Conservation (phyloP, 2,797 vertebrate genomes). For the Apogon hyalosoma region DNA sequence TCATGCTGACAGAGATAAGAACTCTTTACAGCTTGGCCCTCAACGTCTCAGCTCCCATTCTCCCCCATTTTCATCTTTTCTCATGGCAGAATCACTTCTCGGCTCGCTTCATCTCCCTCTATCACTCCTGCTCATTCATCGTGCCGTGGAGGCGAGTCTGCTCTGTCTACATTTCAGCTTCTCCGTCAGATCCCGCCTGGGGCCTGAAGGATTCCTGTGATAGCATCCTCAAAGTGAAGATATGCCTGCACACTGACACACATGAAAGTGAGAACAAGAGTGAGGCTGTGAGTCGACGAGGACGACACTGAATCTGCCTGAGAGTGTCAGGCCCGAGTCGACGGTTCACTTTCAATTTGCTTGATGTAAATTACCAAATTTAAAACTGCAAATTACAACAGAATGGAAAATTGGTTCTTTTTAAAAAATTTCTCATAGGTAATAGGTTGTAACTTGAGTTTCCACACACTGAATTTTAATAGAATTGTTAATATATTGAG, state of each 20-base stretch:
- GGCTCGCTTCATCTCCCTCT: constrained; percentile 59
- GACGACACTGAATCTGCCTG: background rate
- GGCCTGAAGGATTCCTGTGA: constrained; percentile 59
- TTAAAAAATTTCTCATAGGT: too few species aligned
- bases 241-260: constrained; percentile 38
- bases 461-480: constrained; percentile 21
- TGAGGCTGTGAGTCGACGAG: constrained; percentile 13
- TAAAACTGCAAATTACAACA: constrained; percentile 30
- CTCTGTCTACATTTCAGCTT: constrained; percentile 51
- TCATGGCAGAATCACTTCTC: constrained; percentile 45
- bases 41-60: constrained; percentile 40
- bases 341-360: constrained; percentile 28
- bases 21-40: constrained; percentile 8
- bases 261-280: constrained; percentile 33
- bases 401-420: background rate
- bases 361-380: constrained; percentile 24
- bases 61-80: constrained; percentile 52
- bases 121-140: constrained; percentile 52
- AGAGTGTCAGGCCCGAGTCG: constrained; percentile 10
- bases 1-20: constrained; percentile 42
- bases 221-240: constrained; percentile 53
- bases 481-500: constrained; percentile 4
- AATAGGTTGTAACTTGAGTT: background rate
- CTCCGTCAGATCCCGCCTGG: constrained; percentile 50
- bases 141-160: constrained; percentile 31